A percentile compares a stretch with the other conserved stretches of the same genome.
Conservation (phyloP, 2,888 invertebrate species). For the Drosophila mulleri region DNA sequence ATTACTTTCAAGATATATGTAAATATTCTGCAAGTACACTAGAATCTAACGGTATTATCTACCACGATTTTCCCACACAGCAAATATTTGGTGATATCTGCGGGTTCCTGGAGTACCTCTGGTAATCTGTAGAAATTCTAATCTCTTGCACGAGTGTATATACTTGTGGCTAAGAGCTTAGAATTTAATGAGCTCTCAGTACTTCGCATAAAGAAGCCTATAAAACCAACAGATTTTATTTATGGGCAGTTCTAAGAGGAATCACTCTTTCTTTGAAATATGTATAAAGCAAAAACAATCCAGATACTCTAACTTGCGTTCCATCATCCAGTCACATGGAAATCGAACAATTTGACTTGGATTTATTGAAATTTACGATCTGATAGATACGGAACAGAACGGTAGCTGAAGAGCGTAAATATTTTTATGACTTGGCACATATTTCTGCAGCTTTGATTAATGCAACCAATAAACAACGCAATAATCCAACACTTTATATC, state of each 20-base stretch:
- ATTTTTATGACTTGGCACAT: constrained; percentile 68
- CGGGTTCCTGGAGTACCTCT: neutral
- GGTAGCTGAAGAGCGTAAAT: constrained; percentile 52
- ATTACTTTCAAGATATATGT: neutral
- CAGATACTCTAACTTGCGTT: neutral
- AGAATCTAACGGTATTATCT: neutral
- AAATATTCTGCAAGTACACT: neutral
- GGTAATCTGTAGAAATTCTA: constrained; percentile 7
- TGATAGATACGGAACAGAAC: constrained; percentile 35
- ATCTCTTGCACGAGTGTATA: neutral
- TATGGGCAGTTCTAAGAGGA: neutral
- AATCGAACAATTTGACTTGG: neutral
- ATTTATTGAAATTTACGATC: constrained; percentile 69
- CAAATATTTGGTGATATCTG: neutral
- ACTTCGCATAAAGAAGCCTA: neutral
- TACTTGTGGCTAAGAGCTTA: constrained; percentile 5
- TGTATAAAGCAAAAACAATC: too few relatives aligned
- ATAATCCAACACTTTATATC: neutral
- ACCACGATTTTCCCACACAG: neutral
- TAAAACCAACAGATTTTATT: constrained; percentile 6
- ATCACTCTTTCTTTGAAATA: neutral
- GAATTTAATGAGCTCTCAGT: constrained; percentile 9
- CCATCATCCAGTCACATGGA: constrained; percentile 34
- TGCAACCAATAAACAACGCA: constrained; percentile 51
- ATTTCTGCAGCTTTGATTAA: constrained; percentile 74